Evolutionary conservation across 1,140 invertebrate species (phyloP), one percentile per base, ranked within the genome.

Genomic region (Drosophila kurseongensis): DNA sequence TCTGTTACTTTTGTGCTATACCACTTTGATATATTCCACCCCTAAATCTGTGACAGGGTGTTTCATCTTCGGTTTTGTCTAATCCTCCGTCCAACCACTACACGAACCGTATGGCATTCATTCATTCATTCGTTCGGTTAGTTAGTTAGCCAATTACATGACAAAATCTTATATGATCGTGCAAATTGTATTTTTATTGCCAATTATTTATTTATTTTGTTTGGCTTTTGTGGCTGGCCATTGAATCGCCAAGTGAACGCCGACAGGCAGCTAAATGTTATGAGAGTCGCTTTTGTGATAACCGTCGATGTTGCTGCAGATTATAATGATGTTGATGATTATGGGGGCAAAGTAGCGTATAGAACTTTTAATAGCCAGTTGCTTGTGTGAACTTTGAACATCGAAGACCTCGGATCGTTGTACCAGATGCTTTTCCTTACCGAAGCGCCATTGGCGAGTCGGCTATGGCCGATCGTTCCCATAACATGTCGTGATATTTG

Each of bases 141-240:
- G 71, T 62, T 74, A 61, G 52, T 71, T 71, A 55, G 67, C 48
- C 56, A 63, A 80, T 61, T 52, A 76, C 52, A 75, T 66, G 40
- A 40, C 61, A 75, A 76, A 76, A 67, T 79, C 80, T 69, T 83
- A 83, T 89, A 83, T 79, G 83, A 88, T 88, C 83, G 83, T 89
- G 84, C 83, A 88, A 88, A 88, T 88, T 88, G 83, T 83, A 88
- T 88, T 88, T 86, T 89, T 83, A 89, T 88, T 88, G 83, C 72
- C 83, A 88, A 88, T 88, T 88, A 88, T 88, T 88, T 88, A 88
- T 88, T 88, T 88, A 83, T 83, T 88, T 82, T 75, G 82, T 68
- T 84, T 84, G 78, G 81, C 78, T 68, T 75, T 76, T 59, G 72
- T 76, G 63, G 42, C 51, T 66, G 32, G 38, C 50, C 6, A 54